Conservation (phyloP, 92 coral and sea anemone genomes). For the Anthopleura xanthogrammica region DNA sequence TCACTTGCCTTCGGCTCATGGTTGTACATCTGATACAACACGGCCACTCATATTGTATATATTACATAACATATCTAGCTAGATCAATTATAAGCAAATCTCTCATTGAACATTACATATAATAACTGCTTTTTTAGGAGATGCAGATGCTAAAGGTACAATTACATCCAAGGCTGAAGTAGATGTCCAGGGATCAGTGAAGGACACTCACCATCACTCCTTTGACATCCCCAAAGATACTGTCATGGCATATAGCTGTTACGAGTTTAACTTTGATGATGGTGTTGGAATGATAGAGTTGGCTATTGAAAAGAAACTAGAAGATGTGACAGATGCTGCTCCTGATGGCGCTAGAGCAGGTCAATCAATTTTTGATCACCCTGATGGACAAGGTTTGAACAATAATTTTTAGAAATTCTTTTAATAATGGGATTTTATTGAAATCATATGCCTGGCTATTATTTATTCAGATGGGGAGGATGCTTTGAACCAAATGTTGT, state of each 20-base stretch:
- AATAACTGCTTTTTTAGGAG: constrained; percentile 33
- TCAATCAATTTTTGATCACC: constrained; percentile 55
- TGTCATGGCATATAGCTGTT: constrained; percentile 80
- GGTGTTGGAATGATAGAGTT: constrained; percentile 69
- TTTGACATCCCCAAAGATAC: constrained; percentile 82
- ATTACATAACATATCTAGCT: too few species aligned
- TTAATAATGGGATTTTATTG: too few species aligned
- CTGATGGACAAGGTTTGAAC: constrained; percentile 66
- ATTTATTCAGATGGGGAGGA: background rate
- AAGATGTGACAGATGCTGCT: constrained; percentile 63
- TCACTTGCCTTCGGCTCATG: too few species aligned
- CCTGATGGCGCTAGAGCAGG: constrained; percentile 6
- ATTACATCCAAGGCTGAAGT: constrained; percentile 53
- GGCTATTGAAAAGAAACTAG: constrained; percentile 39
- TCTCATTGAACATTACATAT: too few species aligned
- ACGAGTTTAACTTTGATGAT: constrained; percentile 47
- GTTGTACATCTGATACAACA: too few species aligned
- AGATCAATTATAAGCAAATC: background rate
- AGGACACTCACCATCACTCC: constrained; percentile 71
- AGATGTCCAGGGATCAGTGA: constrained; percentile 59
- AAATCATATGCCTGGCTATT: too few species aligned
- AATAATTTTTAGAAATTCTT: background rate
- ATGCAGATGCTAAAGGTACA: constrained; percentile 46
- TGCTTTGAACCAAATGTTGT: too few species aligned
- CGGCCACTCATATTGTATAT: too few species aligned